Percentiles rank a stretch among this genome's conserved stretches.
Conservation (phyloP, 2,888 invertebrate species). For the Mythimna ferrago region DNA sequence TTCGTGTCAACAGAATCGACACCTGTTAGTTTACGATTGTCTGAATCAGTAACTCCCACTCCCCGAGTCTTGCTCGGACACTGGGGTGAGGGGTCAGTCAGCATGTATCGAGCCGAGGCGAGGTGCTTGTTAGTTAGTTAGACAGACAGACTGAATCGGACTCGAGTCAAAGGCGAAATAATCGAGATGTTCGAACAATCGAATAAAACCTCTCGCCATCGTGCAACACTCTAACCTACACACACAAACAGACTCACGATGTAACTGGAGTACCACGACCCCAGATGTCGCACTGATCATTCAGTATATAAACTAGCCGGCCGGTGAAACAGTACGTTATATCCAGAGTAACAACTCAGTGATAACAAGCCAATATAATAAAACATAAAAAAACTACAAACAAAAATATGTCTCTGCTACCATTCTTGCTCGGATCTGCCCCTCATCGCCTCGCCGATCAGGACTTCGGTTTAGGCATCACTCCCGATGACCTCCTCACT, state of each 20-base stretch:
- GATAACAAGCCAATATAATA: slow-evolving; percentile 46
- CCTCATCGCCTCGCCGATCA: slow-evolving; percentile 82
- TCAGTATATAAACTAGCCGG: slow-evolving; percentile 73
- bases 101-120: too few species aligned
- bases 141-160: too few species aligned
- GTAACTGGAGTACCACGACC: slow-evolving; percentile 63
- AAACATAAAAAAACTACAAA: slow-evolving; percentile 9
- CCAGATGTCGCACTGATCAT: slow-evolving; percentile 69
- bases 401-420: slow-evolving; percentile 73
- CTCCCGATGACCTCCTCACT: slow-evolving; percentile 82
- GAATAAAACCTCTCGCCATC: too few species aligned
- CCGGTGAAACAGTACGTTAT: slow-evolving; percentile 62
- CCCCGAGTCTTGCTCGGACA: too few species aligned
- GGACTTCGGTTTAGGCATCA: slow-evolving; percentile 84
- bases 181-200: too few species aligned
- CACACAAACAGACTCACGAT: slow-evolving; percentile 16
- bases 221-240: neutral
- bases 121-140: too few species aligned
- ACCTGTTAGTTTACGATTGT: too few species aligned
- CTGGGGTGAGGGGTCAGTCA: too few species aligned
- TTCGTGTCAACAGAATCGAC: too few species aligned
- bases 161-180: too few species aligned
- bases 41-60: too few species aligned
- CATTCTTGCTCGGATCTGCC: slow-evolving; percentile 69
- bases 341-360: slow-evolving; percentile 51